phyloP scores from a whole-genome alignment of 1,140 invertebrate species.

The Metaphire vulgaris region DNA sequence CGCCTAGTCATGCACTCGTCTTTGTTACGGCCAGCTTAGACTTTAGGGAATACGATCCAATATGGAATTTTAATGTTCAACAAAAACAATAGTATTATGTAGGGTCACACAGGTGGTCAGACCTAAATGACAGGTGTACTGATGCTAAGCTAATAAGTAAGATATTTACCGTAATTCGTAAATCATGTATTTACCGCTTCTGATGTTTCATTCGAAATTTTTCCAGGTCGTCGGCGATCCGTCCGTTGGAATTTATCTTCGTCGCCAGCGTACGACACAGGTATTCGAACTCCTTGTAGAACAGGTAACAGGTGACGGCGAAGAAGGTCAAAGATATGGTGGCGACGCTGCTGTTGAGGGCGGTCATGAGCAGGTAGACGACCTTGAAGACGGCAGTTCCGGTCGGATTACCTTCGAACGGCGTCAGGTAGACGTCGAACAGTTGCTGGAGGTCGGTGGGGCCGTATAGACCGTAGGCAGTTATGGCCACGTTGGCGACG shows the following conservation, averaged over 20 bases:
- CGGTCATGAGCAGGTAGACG: not conserved
- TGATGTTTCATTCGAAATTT: conserved; percentile 14
- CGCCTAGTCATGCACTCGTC: too few species aligned
- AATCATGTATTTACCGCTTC: not conserved
- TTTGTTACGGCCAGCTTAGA: too few species aligned
- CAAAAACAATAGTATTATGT: too few species aligned
- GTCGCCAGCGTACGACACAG: conserved; percentile 7
- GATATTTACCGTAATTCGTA: too few species aligned
- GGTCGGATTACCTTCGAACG: not conserved
- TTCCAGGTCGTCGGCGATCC: conserved; percentile 7
- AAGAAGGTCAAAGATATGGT: conserved; percentile 10
- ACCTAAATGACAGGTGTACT: too few species aligned
- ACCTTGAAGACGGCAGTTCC: conserved; percentile 4
- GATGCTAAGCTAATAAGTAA: too few species aligned
- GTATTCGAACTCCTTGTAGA: conserved; percentile 24
- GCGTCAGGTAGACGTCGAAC: not conserved
- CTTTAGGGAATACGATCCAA: too few species aligned
- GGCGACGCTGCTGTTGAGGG: conserved; percentile 14
- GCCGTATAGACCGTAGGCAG: not conserved
- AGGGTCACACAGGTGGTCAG: too few species aligned
- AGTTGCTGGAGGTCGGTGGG: not conserved
- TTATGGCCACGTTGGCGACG: conserved; percentile 1
- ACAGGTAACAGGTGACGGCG: conserved; percentile 10
- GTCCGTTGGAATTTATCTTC: conserved; percentile 16
- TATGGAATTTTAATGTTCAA: too few species aligned